A percentile compares a stretch with the other conserved stretches of the same genome.
Evolutionary conservation across 2,113 vertebrate genomes (phyloP).

Genomic region (Tyto alba): DNA sequence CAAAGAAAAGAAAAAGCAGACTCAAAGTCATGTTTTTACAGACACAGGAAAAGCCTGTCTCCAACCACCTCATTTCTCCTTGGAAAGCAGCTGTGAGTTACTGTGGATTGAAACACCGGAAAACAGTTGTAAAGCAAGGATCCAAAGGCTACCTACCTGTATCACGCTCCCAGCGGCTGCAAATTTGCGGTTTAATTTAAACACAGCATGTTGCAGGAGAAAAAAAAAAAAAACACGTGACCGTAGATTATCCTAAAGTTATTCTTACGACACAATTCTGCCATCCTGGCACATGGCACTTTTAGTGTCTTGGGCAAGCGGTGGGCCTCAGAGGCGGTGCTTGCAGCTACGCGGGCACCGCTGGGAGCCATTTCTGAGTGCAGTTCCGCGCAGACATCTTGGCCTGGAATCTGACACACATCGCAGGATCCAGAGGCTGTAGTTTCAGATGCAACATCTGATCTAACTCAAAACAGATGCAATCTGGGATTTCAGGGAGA

Average conservation of each 20-base stretch:
- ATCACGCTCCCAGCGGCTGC: neutral
- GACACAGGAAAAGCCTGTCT: neutral
- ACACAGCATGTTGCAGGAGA: neutral
- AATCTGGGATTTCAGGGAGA: neutral
- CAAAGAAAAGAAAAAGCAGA: neutral
- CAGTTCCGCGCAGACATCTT: neutral
- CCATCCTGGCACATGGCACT: neutral
- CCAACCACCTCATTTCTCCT: neutral
- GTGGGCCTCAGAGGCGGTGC: neutral
- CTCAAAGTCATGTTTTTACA: neutral
- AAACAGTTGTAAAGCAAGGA: neutral
- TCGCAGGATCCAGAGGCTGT: neutral
- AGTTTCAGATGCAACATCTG: neutral
- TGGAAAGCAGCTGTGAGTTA: neutral
- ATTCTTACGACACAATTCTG: neutral
- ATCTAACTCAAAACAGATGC: neutral
- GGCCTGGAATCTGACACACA: neutral
- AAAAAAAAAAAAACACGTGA: neutral
- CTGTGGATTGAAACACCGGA: neutral
- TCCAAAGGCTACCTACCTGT: neutral
- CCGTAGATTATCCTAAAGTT: neutral
- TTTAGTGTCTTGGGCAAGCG: neutral
- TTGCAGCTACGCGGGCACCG: neutral
- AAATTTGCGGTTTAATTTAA: conserved; percentile 1
- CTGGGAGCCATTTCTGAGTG: neutral